Base-by-base conservation (phyloP, 2,113 vertebrate genomes). In the Corythaixoides concolor region DNA sequence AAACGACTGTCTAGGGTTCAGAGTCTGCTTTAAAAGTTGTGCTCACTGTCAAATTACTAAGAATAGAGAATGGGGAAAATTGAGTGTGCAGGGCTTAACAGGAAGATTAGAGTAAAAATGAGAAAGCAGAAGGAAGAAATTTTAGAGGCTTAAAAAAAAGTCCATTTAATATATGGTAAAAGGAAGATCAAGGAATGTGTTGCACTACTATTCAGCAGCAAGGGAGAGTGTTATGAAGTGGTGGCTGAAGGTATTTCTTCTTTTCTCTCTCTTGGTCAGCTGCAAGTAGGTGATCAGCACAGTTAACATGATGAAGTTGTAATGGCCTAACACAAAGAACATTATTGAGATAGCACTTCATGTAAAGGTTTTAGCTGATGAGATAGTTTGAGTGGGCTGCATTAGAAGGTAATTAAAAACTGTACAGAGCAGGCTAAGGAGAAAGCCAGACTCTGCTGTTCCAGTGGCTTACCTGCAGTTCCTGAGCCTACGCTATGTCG, bases 201-300 rank as follows among this genome's bases (percentile, higher is more conserved):
- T 52, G 15, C 21, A 59, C 17, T 15, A 12, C 14, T 80, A 9
- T 70, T 62, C 30, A 50, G 37, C 26, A 86, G 7, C 19, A 62
- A 33, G 41, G 49, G 27, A 58, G 20, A 11, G 11, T 0, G 0
- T 70, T 58, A 21, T 9, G 21, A 80, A 60, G 59, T 64, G 19
- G 5, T 64, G 3, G 3, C 53, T 86, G 43, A 84, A 93, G 33
- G 47, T 45, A 6, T 3, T 56, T 58, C 3, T 59, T 33, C 19
- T 9, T 67, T 63, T 5, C 39, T 13, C 30, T 32, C 22, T 26
- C 12, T 28, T 1, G 1, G 12, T n/a, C 9, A 53, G 0, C 52
- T 27, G 21, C 33, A 73, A 72, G 35, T 26, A 27, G 23, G 11
- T 47, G 16, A 20, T 82, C 18, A 33, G 14, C 15, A 39, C 37